phyloP scores from a whole-genome alignment of 2,113 vertebrate species.

The Saguinus midas region DNA sequence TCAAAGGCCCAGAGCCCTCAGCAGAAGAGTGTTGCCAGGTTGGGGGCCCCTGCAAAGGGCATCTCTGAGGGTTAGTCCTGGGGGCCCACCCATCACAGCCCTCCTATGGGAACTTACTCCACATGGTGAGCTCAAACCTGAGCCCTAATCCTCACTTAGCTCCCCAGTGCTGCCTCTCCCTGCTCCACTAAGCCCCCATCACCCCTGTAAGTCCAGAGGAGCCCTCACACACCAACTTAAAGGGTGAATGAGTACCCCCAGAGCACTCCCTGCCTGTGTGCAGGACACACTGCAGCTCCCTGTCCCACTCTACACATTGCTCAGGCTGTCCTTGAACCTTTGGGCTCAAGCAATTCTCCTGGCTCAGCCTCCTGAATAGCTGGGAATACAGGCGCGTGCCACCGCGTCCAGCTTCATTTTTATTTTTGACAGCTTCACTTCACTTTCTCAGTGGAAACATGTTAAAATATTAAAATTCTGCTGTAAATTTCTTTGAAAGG shows the following conservation, averaged over 20 bases:
- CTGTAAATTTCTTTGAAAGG: conserved; percentile 26
- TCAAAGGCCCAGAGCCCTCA: neutral
- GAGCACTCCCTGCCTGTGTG: neutral
- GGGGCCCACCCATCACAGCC: neutral
- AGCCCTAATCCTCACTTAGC: neutral
- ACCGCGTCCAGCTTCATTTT: neutral
- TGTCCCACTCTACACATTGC: neutral
- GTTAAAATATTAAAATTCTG: conserved; percentile 38
- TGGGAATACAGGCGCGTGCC: neutral
- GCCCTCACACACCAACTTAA: neutral
- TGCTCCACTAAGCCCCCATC: neutral
- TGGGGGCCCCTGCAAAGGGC: neutral
- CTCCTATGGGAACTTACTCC: neutral
- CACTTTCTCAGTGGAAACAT: neutral
- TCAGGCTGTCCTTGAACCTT: neutral
- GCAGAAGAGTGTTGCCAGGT: neutral
- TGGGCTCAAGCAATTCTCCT: neutral
- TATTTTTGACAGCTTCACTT: conserved; percentile 8
- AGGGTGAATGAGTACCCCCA: neutral
- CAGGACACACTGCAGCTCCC: neutral
- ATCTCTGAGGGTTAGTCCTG: neutral
- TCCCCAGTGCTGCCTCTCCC: neutral
- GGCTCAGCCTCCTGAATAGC: neutral
- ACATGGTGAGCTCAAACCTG: neutral
- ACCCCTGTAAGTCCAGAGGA: neutral